Evolutionary conservation across 1,140 invertebrate species (phyloP), one percentile per base, ranked within the genome.

Genomic region (Drosophila tsacasi): DNA sequence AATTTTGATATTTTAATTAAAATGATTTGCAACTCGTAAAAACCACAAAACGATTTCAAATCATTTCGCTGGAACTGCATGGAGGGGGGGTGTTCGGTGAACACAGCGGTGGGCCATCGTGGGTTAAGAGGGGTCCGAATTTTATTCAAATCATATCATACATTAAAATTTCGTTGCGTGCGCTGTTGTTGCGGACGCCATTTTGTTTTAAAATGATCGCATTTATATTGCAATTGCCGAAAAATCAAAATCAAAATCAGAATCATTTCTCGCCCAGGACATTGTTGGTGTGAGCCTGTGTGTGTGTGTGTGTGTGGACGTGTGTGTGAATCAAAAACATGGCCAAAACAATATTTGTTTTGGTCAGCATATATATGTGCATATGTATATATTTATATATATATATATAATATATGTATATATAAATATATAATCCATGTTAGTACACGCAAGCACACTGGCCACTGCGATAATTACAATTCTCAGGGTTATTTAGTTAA

Each of bases 1-100:
- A 91, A 91, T 91, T 92, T 92, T 92, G 83, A 92, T 91, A 92
- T 92, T 92, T 92, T 92, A 92, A 92, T 92, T 92, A 92, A 92
- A 92, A 92, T 92, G 91, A 92, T 92, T 92, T 92, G 91, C 91
- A 92, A 87, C 85, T 91, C 86, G 85, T 90, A 81, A 90, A 89
- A 91, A 91, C 91, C 91, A 76, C 91, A 92, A 92, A 92, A 92
- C 91, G 91, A 86, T 92, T 92, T 92, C 86, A 92, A 92, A 92
- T 91, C 87, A 92, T 91, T 83, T 81, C 54, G 50, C 30, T 54
- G 27, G 25, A 68, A 25, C 19, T 39, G 19, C 9, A 13, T 8
- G 6, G 25, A n/a, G 13, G 17, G 25, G 6, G 7, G 9, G 4
- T n/a, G n/a, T n/a, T n/a, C 3, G 60, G 61, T 9, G 4, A n/a